Percentiles rank a stretch among this genome's conserved stretches.
These are phyloP conservation scores for Lasioglossum vierecki DNA, from an alignment of 2,888 invertebrate genomes.

Conservation along the genomic window DNA sequence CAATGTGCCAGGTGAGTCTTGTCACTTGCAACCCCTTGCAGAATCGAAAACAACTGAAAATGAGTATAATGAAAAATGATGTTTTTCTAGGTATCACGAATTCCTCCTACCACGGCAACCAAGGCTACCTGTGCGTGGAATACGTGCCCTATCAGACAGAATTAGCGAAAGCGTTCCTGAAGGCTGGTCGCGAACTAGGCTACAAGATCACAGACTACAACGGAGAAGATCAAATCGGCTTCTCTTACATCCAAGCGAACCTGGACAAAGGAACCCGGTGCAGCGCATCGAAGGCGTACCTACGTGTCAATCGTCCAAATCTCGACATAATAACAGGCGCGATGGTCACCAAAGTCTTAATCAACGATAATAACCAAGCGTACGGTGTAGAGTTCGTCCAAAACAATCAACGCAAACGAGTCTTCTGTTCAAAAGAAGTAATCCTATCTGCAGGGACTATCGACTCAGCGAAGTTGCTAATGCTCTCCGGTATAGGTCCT, in stretches of 20 bases:
- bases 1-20: conserved; percentile 71
- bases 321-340: conserved; percentile 79
- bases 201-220: conserved; percentile 83
- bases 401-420: conserved; percentile 85
- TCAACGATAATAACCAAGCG: conserved; percentile 76
- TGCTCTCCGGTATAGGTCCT: conserved; percentile 89
- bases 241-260: conserved; percentile 85
- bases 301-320: conserved; percentile 83
- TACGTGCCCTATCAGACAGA: conserved; percentile 81
- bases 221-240: conserved; percentile 85
- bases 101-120: conserved; percentile 80
- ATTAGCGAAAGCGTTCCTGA: conserved; percentile 79
- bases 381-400: conserved; percentile 84
- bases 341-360: conserved; percentile 76
- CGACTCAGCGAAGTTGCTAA: conserved; percentile 91
- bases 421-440: conserved; percentile 87
- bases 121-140: conserved; percentile 82
- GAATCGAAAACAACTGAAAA: not conserved
- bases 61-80: not conserved
- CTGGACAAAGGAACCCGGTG: conserved; percentile 85
- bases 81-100: conserved; percentile 85
- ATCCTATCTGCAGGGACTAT: conserved; percentile 90
- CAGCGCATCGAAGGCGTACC: conserved; percentile 86
- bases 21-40: not conserved
- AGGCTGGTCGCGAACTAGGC: conserved; percentile 81